Conservation (phyloP, 2,888 invertebrate species). For the Perizoma flavofasciatum region DNA sequence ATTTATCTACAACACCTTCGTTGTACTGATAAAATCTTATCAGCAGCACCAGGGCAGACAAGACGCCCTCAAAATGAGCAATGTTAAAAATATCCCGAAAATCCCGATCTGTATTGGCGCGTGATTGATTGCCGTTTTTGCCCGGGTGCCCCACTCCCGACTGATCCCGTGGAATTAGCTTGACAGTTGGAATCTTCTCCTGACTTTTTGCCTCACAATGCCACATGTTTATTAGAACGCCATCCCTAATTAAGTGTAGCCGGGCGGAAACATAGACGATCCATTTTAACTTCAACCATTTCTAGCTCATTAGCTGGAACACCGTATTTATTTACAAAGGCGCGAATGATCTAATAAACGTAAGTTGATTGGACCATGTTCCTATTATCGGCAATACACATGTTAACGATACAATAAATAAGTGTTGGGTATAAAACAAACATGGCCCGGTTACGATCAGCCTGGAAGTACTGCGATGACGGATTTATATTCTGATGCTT, state of each 20-base stretch:
- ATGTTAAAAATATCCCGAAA: slow-evolving; percentile 55
- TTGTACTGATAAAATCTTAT: not conserved
- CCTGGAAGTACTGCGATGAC: slow-evolving; percentile 53
- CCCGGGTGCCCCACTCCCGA: slow-evolving; percentile 62
- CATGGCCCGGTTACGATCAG: slow-evolving; percentile 57
- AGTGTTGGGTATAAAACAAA: slow-evolving; percentile 61
- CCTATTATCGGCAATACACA: slow-evolving; percentile 46
- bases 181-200: slow-evolving; percentile 77
- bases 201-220: slow-evolving; percentile 68
- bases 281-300: slow-evolving; percentile 41
- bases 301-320: slow-evolving; percentile 36
- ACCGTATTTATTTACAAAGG: slow-evolving; percentile 38
- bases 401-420: slow-evolving; percentile 58
- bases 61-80: slow-evolving; percentile 9
- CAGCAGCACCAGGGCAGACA: not conserved
- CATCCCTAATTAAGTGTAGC: slow-evolving; percentile 74
- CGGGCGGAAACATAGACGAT: slow-evolving; percentile 62
- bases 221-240: slow-evolving; percentile 73
- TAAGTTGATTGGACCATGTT: slow-evolving; percentile 43
- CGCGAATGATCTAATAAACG: slow-evolving; percentile 42
- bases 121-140: slow-evolving; percentile 79
- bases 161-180: slow-evolving; percentile 76
- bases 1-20: too few species aligned
- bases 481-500: slow-evolving; percentile 60
- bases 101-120: slow-evolving; percentile 54